Evolutionary conservation across 2,797 vertebrate genomes (phyloP), one percentile per base, ranked within the genome.

Genomic region (Prunella strophiata): DNA sequence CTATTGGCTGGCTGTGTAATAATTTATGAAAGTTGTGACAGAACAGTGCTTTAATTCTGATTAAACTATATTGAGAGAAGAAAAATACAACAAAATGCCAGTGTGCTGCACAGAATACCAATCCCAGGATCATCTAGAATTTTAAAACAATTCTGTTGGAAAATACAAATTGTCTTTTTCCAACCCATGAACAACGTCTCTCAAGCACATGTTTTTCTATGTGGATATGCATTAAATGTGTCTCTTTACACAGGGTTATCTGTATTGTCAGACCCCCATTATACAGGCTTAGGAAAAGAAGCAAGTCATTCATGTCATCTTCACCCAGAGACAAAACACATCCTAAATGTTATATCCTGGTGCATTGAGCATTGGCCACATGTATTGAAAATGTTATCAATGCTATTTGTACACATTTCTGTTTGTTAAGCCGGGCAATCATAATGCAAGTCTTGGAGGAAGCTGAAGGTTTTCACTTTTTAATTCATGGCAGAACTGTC

Each of bases 1-100:
- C 94, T 91, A 96, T 96, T 95, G 92, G 91, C 91, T 89, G 80
- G 23, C 79, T 93, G 34, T 58, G 89, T 90, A 95, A 90, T 95
- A 96, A 96, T 95, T 93, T 95, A 94, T 95, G 91, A 68, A 96
- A 87, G 91, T 85, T 92, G 80, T 94, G 95, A 95, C 92, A 91
- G 90, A 93, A 73, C 45, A 66, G 76, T 76, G 84, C 78, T 95
- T 96, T 96, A 94, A 94, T 83, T 91, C 83, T 93, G 91, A 96
- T 95, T 93, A 95, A 94, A 80, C 76, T 89, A 67, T 65, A 94
- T 8, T 70, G 89, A 83, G 62, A 88, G 42, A 82, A 54, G 26
- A 90, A 95, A 42, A 93, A 96, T 51, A 88, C 47, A 84, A 61
- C 63, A 93, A 84, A 62, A 89, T 72, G 66, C 51, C 62, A 48